Evolutionary conservation across 2,797 vertebrate genomes (phyloP).

Genomic region (Pristis pectinata): DNA sequence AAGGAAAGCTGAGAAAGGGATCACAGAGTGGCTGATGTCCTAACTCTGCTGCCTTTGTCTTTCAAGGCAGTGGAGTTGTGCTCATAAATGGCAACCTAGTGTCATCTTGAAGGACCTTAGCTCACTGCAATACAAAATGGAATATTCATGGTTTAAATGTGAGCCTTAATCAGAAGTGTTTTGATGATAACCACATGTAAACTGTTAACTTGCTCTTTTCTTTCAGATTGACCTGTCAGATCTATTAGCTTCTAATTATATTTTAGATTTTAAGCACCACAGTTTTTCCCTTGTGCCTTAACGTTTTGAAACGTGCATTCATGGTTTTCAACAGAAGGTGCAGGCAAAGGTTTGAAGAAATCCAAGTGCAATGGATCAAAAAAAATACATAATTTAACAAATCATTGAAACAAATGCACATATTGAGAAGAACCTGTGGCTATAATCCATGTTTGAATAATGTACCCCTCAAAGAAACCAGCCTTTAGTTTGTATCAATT

Average conservation of each 20-base stretch:
- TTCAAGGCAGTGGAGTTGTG: not conserved
- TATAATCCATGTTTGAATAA: constrained; percentile 58
- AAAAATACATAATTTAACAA: constrained; percentile 58
- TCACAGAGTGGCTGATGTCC: too few species aligned
- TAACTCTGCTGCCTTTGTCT: not conserved
- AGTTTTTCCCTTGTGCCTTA: not conserved
- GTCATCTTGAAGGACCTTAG: not conserved
- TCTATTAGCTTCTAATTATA: not conserved
- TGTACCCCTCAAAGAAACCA: constrained; percentile 53
- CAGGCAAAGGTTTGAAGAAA: constrained; percentile 56
- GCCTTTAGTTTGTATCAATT: constrained; percentile 61
- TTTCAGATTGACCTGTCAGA: not conserved
- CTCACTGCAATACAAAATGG: not conserved
- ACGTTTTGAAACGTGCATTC: not conserved
- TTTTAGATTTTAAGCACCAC: not conserved
- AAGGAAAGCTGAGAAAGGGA: not conserved
- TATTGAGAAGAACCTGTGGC: constrained; percentile 56
- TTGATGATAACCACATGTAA: not conserved
- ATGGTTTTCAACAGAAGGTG: not conserved
- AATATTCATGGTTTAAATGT: not conserved
- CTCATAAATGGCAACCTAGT: not conserved
- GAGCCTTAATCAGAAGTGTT: not conserved
- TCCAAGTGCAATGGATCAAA: constrained; percentile 53
- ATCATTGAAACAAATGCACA: constrained; percentile 56
- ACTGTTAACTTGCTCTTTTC: not conserved